Evolutionary conservation across 2,113 vertebrate genomes (phyloP), one percentile per base, ranked within the genome.

Genomic region (Strigops habroptila): DNA sequence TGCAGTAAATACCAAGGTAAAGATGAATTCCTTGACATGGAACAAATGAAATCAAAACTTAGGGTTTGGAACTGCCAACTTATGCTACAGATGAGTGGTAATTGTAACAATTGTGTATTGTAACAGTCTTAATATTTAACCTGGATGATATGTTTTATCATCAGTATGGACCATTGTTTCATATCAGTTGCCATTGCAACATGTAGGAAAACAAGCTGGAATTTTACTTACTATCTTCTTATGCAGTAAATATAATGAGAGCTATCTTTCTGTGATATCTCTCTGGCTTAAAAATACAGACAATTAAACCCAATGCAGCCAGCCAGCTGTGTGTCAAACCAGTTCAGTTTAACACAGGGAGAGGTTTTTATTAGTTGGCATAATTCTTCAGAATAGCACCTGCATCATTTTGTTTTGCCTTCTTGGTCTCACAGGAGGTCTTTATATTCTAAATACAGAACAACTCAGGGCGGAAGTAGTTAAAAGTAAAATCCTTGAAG

Each of bases 261-360:
- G 10, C 31, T 91, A 30, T 95, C 87, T 95, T 82, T 62, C 59
- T 77, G 44, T 69, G 63, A 18, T 81, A 78, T 70, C 67, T 91
- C n/a, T 82, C 5, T 78, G 92, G 31, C 49, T 91, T 92, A 59
- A 95, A 91, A 95, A 65, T 71, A 52, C 86, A 85, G 52, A 43
- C 52, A 78, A 62, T 70, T 80, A 33, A 80, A 92, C 92, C 12
- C 31, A 37, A 24, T 63, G 25, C 44, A 76, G n/a, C 33, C 46
- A 94, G 68, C 22, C 82, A 91, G 67, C 70, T 82, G 44, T 82
- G 49, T 94, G 91, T 91, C 44, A 39, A 53, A 86, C 46, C 18
- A 24, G 39, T 14, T 30, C 30, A 78, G 44, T 76, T 93, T 74
- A 95, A 75, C 41, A 74, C 13, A 24, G 17, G 14, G n/a, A 59